Conservation (phyloP, 1,140 invertebrate species). For the Sinonovacula constricta region DNA sequence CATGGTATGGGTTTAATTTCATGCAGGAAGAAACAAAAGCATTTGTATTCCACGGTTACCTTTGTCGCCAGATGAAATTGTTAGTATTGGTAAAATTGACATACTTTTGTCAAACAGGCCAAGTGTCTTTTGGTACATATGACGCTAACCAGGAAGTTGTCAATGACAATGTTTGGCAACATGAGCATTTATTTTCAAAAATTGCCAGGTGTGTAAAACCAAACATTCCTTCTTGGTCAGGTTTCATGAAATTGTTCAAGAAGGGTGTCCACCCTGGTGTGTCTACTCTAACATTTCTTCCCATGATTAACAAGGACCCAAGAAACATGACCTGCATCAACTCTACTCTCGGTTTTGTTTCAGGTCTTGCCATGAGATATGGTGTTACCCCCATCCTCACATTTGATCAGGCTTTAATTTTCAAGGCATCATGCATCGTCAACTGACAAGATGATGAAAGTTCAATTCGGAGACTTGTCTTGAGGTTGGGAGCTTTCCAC, state of each 20-base stretch:
- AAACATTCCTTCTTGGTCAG: conserved; percentile 44
- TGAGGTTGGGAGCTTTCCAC: conserved; percentile 54
- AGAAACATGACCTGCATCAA: conserved; percentile 63
- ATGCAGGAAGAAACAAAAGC: background rate
- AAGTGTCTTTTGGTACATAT: conserved; percentile 1
- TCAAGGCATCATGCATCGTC: conserved; percentile 56
- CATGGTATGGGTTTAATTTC: conserved; percentile 56
- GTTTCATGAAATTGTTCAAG: conserved; percentile 41
- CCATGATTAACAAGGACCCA: conserved; percentile 68
- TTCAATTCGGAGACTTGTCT: conserved; percentile 1
- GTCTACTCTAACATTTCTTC: conserved; percentile 60
- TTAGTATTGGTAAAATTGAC: conserved; percentile 35
- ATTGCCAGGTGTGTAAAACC: conserved; percentile 36
- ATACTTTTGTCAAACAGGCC: conserved; percentile 36
- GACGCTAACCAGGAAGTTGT: conserved; percentile 24
- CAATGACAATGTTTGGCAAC: background rate
- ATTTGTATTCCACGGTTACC: conserved; percentile 26
- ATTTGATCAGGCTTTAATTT: conserved; percentile 66
- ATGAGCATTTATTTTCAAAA: conserved; percentile 43
- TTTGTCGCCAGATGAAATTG: conserved; percentile 37
- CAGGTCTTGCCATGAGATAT: conserved; percentile 30
- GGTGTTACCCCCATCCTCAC: conserved; percentile 54
- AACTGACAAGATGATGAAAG: conserved; percentile 21
- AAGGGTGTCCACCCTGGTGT: conserved; percentile 53
- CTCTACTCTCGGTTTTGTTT: conserved; percentile 63